Evolutionary conservation across 2,113 vertebrate species (phyloP).

Genomic region (Apistogramma diplotaenia): DNA sequence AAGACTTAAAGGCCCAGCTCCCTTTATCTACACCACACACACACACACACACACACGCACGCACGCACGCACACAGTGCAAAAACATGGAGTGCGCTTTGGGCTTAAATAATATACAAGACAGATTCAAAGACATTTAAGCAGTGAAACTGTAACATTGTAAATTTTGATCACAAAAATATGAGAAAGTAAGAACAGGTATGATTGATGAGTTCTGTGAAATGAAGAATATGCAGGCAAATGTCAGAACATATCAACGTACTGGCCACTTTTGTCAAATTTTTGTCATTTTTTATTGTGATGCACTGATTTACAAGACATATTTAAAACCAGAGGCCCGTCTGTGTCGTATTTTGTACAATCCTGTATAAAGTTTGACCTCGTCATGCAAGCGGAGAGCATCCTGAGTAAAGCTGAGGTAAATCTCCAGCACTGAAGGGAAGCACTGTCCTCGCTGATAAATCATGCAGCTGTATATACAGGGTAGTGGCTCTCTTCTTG

Average conservation of each 20-base stretch:
- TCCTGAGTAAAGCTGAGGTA: conserved; percentile 63
- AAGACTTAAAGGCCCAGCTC: background rate
- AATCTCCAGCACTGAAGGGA: conserved; percentile 7
- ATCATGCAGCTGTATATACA: conserved; percentile 16
- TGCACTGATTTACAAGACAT: conserved; percentile 3
- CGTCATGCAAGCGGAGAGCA: conserved; percentile 35
- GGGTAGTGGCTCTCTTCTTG: background rate
- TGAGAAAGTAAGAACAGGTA: background rate
- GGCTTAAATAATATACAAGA: background rate
- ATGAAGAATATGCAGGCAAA: background rate
- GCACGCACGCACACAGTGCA: background rate
- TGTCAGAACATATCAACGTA: background rate
- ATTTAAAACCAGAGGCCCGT: conserved; percentile 6
- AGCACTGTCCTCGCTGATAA: background rate
- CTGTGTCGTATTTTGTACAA: background rate
- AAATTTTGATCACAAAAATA: background rate
- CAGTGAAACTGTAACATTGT: background rate
- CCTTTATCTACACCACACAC: background rate
- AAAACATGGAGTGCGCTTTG: background rate
- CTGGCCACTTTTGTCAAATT: background rate
- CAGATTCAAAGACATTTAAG: background rate
- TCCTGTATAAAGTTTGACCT: background rate
- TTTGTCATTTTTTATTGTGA: conserved; percentile 1
- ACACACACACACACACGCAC: background rate
- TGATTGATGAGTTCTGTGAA: conserved; percentile 1